Conservation (phyloP, 2,888 invertebrate genomes). For the Thereva unica region DNA sequence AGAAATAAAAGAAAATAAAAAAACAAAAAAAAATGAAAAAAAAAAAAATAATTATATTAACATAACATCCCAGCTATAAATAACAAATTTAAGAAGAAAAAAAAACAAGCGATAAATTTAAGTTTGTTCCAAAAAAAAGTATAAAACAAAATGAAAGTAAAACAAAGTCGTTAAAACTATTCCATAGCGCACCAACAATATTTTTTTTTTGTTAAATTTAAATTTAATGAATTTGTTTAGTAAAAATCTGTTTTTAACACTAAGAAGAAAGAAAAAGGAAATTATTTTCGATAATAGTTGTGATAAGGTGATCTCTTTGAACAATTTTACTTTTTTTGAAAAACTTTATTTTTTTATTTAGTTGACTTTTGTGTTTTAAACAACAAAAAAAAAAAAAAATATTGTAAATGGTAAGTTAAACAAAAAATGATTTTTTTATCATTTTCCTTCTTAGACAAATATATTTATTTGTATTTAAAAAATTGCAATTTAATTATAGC, state of each 20-base stretch:
- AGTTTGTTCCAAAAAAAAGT: neutral
- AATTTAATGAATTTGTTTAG: no score
- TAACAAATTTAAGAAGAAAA: constrained; percentile 21
- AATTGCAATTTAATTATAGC: no score
- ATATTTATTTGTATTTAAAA: no score
- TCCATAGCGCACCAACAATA: constrained; percentile 19
- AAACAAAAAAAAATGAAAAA: constrained; percentile 43
- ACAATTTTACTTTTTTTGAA: constrained; percentile 25
- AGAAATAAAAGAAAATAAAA: constrained; percentile 38
- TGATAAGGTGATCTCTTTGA: constrained; percentile 34
- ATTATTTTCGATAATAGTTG: neutral
- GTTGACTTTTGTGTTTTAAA: no score
- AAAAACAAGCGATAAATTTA: constrained; percentile 24
- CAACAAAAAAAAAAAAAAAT: no score
- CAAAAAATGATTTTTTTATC: no score
- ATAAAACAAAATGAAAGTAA: no score
- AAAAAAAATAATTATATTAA: constrained; percentile 33
- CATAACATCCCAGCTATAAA: constrained; percentile 16
- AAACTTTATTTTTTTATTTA: neutral
- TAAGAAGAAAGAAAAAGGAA: no score
- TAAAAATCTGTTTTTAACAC: no score
- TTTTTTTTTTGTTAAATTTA: no score
- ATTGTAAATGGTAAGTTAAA: no score
- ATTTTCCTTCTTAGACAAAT: no score
- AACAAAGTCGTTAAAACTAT: constrained; percentile 27